A percentile compares a stretch with the other conserved stretches of the same genome.
Evolutionary conservation across 2,797 vertebrate genomes (phyloP).

Genomic region (Rhincodon typus): DNA sequence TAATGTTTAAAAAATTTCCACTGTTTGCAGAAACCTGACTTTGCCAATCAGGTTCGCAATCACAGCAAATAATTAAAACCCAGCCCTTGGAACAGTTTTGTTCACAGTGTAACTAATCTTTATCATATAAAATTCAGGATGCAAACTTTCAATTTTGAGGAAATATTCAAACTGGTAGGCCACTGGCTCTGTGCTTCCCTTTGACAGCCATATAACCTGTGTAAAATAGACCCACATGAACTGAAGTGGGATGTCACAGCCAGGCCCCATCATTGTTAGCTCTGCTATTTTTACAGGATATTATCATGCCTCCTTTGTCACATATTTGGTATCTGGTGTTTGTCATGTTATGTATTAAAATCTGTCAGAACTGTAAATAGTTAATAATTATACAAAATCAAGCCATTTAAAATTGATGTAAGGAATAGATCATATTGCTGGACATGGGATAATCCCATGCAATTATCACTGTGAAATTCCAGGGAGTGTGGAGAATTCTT

Average conservation of each 20-base stretch:
- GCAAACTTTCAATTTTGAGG: not conserved
- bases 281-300: not conserved
- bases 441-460: slow-evolving; percentile 28
- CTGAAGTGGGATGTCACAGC: no score
- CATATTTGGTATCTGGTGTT: not conserved
- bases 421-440: slow-evolving; percentile 36
- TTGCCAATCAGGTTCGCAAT: not conserved
- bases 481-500: slow-evolving; percentile 15
- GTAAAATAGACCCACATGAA: not conserved
- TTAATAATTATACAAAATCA: slow-evolving; percentile 32
- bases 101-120: no score
- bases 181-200: not conserved
- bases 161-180: no score
- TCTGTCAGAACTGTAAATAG: slow-evolving; percentile 34
- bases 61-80: not conserved
- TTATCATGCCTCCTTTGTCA: not conserved
- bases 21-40: not conserved
- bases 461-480: slow-evolving; percentile 34
- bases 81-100: not conserved
- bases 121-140: not conserved
- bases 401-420: slow-evolving; percentile 34
- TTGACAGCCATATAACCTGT: not conserved
- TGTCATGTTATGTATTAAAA: slow-evolving; percentile 30
- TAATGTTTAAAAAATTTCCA: not conserved
- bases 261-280: not conserved